A percentile compares a stretch with the other conserved stretches of the same genome.
Conservation (phyloP, 2,888 invertebrate species). For the Dicyrtoma fusca region DNA sequence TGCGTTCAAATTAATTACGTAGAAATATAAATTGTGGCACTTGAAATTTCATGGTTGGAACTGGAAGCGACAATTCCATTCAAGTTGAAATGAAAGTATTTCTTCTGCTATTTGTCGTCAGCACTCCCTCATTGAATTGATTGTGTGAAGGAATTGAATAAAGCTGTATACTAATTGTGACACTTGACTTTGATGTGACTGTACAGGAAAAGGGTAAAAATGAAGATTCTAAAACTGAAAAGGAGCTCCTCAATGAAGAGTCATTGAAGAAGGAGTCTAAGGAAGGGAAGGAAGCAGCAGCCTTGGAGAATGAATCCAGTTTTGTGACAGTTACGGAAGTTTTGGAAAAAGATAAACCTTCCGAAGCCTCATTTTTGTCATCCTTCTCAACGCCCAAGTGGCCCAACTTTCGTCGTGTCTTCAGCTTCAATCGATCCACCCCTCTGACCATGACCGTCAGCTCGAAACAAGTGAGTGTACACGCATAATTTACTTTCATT, state of each 20-base stretch:
- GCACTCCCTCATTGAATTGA: too few species aligned
- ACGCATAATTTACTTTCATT: conserved; percentile 25
- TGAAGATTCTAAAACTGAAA: conserved; percentile 21
- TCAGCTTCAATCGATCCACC: conserved; percentile 40
- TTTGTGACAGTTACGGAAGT: conserved; percentile 21
- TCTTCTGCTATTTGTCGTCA: too few species aligned
- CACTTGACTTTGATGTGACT: too few species aligned
- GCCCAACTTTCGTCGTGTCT: conserved; percentile 38
- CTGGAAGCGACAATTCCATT: too few species aligned
- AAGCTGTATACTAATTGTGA: too few species aligned
- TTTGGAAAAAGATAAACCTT: conserved; percentile 29
- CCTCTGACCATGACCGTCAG: conserved; percentile 27
- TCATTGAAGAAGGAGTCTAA: background rate
- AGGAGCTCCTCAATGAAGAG: conserved; percentile 13
- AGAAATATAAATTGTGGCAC: too few species aligned
- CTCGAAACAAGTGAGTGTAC: conserved; percentile 20
- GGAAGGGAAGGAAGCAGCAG: background rate
- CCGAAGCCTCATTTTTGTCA: conserved; percentile 36
- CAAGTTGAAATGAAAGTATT: too few species aligned
- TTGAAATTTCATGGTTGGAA: too few species aligned
- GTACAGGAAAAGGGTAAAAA: conserved; percentile 12
- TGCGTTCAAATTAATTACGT: too few species aligned
- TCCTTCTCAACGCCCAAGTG: conserved; percentile 40
- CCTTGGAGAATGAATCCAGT: conserved; percentile 15
- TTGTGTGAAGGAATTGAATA: too few species aligned